phyloP scores from a whole-genome alignment of 2,797 vertebrate species.

The Chloroceryle amazona region DNA sequence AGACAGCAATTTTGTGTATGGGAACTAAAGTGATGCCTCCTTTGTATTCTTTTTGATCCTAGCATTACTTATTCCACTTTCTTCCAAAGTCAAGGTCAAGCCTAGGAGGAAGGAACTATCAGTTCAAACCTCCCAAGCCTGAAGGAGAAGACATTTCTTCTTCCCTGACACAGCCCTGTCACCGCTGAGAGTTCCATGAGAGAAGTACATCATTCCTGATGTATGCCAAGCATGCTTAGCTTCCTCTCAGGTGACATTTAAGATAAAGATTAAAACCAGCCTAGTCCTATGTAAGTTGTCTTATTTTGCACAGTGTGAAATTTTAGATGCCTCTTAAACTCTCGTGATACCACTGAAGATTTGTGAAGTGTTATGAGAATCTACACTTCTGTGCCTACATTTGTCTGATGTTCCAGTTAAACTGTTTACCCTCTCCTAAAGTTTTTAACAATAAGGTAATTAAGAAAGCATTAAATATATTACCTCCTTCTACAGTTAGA shows the following conservation, averaged over 20 bases:
- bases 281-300: not conserved
- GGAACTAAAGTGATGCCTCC: not conserved
- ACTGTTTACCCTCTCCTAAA: not conserved
- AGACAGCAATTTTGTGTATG: not conserved
- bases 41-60: not conserved
- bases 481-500: not conserved
- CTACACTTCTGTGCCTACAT: not conserved
- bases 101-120: not conserved
- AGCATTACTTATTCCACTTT: not conserved
- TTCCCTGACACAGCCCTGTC: not conserved
- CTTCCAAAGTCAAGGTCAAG: not conserved
- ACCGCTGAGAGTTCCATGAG: not conserved
- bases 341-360: not conserved
- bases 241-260: not conserved
- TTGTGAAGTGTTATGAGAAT: fast-evolving
- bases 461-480: not conserved
- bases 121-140: not conserved
- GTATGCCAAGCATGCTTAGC: not conserved
- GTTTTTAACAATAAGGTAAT: not conserved
- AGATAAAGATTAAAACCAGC: not conserved
- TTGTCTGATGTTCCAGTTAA: not conserved
- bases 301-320: not conserved
- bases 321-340: not conserved
- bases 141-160: not conserved
- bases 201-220: not conserved